Conservation (phyloP, 2,888 invertebrate species). For the Acleris cristana region DNA sequence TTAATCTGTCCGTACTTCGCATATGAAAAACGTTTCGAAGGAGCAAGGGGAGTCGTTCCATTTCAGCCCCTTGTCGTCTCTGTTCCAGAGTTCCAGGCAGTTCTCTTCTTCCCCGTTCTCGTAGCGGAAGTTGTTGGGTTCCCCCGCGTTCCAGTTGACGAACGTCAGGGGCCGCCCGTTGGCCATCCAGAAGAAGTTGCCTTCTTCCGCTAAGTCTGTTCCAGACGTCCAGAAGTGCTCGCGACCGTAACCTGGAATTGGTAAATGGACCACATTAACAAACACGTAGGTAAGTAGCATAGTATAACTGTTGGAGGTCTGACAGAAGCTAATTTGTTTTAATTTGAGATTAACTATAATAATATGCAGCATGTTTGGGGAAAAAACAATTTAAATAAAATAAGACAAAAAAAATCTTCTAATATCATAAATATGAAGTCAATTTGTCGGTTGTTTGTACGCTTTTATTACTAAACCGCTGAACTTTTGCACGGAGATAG, state of each 20-base stretch:
- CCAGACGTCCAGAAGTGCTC: conserved; percentile 98
- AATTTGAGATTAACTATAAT: too few species aligned
- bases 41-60: conserved; percentile 98
- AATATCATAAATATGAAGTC: too few species aligned
- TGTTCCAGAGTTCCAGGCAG: conserved; percentile 95
- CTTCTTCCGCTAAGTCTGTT: conserved; percentile 95
- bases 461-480: too few species aligned
- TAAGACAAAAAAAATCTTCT: too few species aligned
- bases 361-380: too few species aligned
- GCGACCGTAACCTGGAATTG: conserved; percentile 89
- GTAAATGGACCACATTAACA: conserved; percentile 2
- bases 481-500: too few species aligned
- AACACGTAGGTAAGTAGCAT: background rate
- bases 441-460: too few species aligned
- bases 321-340: too few species aligned
- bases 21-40: conserved; percentile 96
- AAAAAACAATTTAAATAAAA: too few species aligned
- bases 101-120: conserved; percentile 97
- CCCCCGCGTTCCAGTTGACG: conserved; percentile 97
- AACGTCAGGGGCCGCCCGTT: conserved; percentile 94
- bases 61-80: conserved; percentile 95
- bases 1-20: conserved; percentile 89
- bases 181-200: conserved; percentile 96
- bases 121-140: conserved; percentile 96
- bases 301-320: too few species aligned